These are phyloP conservation scores for Rhabdomys dilectus DNA, from an alignment of 2,113 vertebrate species.

Conservation along the genomic window DNA sequence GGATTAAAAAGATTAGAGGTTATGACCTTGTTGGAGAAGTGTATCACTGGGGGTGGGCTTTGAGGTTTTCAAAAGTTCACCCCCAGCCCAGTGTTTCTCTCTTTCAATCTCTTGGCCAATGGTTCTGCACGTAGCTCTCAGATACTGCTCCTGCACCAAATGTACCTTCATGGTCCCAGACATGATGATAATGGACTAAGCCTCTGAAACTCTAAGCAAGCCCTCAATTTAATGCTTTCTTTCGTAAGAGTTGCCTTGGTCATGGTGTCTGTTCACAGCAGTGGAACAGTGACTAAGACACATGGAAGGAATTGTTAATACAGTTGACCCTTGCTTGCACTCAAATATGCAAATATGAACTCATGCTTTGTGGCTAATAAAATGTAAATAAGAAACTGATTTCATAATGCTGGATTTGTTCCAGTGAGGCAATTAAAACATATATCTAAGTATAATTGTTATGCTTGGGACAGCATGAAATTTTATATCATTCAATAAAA, in stretches of 20 bases:
- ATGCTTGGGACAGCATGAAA: neutral
- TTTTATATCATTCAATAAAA: slow-evolving; percentile 15
- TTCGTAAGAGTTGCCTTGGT: neutral
- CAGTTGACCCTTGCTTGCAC: neutral
- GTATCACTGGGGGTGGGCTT: neutral
- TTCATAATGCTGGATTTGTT: neutral
- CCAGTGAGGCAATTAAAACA: neutral
- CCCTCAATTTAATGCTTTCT: neutral
- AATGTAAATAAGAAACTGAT: slow-evolving; percentile 17
- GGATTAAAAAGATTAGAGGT: neutral
- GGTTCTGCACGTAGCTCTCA: no score
- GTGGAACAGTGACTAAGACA: neutral
- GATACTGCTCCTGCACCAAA: neutral
- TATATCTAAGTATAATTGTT: neutral
- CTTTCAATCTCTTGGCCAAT: neutral
- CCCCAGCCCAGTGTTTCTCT: neutral
- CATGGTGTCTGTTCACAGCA: neutral
- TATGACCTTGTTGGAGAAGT: neutral
- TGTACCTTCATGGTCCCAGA: neutral
- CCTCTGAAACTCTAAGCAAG: neutral
- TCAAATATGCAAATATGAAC: neutral
- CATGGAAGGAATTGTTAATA: neutral
- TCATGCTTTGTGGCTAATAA: neutral
- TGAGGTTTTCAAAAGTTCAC: neutral
- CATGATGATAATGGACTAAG: neutral